Percentiles rank a stretch among this genome's conserved stretches.
Evolutionary conservation across 2,113 vertebrate genomes (phyloP).

Genomic region (Zosterops borbonicus): DNA sequence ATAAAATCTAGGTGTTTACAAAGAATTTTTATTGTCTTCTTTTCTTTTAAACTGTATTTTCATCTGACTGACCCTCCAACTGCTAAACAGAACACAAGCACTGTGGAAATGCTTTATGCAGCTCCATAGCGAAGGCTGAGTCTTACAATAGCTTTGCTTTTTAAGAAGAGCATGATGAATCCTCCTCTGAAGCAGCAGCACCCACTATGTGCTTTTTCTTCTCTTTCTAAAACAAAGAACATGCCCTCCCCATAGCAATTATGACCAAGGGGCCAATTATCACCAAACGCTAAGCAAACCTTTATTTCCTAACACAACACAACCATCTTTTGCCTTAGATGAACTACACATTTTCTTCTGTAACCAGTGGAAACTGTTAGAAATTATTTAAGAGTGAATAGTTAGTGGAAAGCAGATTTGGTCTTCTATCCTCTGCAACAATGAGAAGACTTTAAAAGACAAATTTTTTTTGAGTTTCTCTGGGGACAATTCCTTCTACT

Average conservation of each 20-base stretch:
- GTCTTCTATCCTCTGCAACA: neutral
- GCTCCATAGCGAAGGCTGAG: neutral
- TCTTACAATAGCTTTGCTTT: neutral
- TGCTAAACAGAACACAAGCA: neutral
- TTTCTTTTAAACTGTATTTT: neutral
- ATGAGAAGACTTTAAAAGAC: neutral
- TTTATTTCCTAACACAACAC: neutral
- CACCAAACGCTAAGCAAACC: neutral
- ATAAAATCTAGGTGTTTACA: neutral
- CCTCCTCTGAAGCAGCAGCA: neutral
- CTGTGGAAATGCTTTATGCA: neutral
- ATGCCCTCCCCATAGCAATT: neutral
- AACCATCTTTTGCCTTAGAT: neutral
- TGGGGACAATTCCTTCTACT: neutral
- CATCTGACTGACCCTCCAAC: neutral
- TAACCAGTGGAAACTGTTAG: neutral
- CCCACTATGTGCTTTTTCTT: neutral
- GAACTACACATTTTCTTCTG: neutral
- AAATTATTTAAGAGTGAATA: neutral
- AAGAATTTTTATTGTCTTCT: neutral
- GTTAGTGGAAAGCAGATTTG: neutral
- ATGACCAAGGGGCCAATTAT: neutral
- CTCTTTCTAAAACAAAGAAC: neutral
- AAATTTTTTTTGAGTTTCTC: neutral
- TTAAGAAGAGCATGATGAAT: neutral